These are phyloP conservation scores for Drosophila recens DNA, from an alignment of 2,888 invertebrate species.

Conservation along the genomic window DNA sequence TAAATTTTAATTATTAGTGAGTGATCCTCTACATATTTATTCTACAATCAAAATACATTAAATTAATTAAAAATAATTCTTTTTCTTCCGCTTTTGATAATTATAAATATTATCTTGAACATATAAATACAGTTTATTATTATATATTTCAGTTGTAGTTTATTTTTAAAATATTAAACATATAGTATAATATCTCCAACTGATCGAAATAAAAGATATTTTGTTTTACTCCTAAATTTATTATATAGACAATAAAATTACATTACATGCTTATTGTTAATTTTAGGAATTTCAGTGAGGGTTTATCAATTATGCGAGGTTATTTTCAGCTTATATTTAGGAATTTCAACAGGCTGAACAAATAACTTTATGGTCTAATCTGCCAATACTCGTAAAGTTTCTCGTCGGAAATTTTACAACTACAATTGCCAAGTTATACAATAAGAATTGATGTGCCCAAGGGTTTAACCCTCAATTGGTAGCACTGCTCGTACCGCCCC, in stretches of 20 bases:
- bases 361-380: slow-evolving; percentile 42
- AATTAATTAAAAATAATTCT: too few species aligned
- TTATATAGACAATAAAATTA: too few species aligned
- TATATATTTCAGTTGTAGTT: not conserved
- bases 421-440: slow-evolving; percentile 44
- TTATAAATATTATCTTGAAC: too few species aligned
- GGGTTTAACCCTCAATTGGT: slow-evolving; percentile 70
- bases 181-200: too few species aligned
- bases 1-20: too few species aligned
- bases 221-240: too few species aligned
- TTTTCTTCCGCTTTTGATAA: too few species aligned
- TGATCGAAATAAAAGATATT: too few species aligned
- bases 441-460: slow-evolving; percentile 68
- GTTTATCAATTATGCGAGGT: not conserved
- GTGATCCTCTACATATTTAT: too few species aligned
- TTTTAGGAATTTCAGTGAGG: not conserved
- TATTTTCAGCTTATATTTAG: not conserved
- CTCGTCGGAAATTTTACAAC: slow-evolving; percentile 43
- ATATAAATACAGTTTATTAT: not conserved
- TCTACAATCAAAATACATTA: too few species aligned
- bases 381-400: slow-evolving; percentile 49
- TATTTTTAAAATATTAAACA: not conserved
- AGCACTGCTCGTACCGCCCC: slow-evolving; percentile 26
- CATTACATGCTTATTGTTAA: not conserved
- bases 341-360: slow-evolving; percentile 29